Base-by-base conservation (phyloP, 2,888 invertebrate genomes). In the Cordilura impudica region DNA sequence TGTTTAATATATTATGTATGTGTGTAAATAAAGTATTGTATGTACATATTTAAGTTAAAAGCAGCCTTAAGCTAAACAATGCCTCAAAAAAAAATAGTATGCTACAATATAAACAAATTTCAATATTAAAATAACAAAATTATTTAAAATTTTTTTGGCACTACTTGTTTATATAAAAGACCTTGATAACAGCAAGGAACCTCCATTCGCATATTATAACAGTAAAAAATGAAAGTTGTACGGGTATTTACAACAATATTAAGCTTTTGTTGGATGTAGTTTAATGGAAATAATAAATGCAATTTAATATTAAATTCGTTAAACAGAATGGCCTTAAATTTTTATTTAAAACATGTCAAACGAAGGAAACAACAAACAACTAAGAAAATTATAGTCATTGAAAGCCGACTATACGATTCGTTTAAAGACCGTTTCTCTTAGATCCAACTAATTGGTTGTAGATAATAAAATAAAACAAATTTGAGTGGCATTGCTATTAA, bases 291-390 rank as follows among this genome's bases (percentile, higher is more conserved):
- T 69, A 61, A 69, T 47, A 63, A 76, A 70, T 67, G 47, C 14
- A 58, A 63, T 76, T 63, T 65, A 63, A 70, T 70, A 63, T 76
- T 70, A 70, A 76, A 63, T 39, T 63, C 70, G 69, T 76, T 69
- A 76, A 65, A 63, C 31, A 56, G 49, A 21, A 29, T 63, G 58
- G 49, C 69, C 69, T 70, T 76, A 63, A 65, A 76, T 54, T 19
- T 14, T 53, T 76, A 10, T 39, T 39, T 5, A n/a, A 39, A 1
- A 39, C 14, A 39, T 39, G n/a, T 39, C 35, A 39, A 39, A 4
- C n/a, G n/a, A 39, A 39, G n/a, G 5, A 39, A n/a, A n/a, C 43
- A 60, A 23, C 43, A 60, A 45, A 14, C n/a, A n/a, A n/a, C n/a
- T n/a, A n/a, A n/a, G n/a, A n/a, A n/a, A n/a, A n/a, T n/a, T n/a